phyloP scores from a whole-genome alignment of 2,113 vertebrate genomes.

The Dinomys branickii region DNA sequence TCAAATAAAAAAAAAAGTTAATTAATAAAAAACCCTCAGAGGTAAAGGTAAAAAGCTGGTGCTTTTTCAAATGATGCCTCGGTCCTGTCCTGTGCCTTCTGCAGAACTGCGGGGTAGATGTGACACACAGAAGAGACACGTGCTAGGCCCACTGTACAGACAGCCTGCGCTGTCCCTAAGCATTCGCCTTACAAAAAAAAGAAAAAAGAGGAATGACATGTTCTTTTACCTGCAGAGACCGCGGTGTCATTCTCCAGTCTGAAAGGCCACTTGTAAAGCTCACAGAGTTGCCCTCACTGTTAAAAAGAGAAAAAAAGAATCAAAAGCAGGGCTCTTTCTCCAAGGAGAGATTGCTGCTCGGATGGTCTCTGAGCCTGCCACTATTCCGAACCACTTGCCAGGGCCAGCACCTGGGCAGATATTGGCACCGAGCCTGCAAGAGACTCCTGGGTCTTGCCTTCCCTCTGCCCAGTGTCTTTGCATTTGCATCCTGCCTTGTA shows the following conservation, averaged over 20 bases:
- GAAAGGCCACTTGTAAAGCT: constrained; percentile 67
- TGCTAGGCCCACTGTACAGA: not conserved
- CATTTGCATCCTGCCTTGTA: not conserved
- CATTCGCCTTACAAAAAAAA: too few species aligned
- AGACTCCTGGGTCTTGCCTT: too few species aligned
- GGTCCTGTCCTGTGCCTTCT: not conserved
- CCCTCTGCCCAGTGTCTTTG: not conserved
- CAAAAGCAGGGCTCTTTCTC: constrained; percentile 25
- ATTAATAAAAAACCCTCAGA: not conserved
- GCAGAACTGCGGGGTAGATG: not conserved
- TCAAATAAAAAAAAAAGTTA: not conserved
- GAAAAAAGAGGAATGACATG: constrained; percentile 53
- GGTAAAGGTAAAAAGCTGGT: not conserved
- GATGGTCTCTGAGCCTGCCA: not conserved
- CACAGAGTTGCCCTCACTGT: not conserved
- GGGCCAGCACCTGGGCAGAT: not conserved
- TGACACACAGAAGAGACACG: not conserved
- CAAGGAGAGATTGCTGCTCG: not conserved
- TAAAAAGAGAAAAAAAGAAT: constrained; percentile 14
- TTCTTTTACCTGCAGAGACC: constrained; percentile 21
- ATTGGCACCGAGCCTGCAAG: too few species aligned
- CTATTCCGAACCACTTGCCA: not conserved
- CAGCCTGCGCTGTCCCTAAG: not conserved
- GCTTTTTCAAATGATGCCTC: not conserved
- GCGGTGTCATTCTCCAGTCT: constrained; percentile 35